A percentile compares a stretch with the other conserved stretches of the same genome.
Conservation (phyloP, 2,888 invertebrate species). For the Mantis religiosa region DNA sequence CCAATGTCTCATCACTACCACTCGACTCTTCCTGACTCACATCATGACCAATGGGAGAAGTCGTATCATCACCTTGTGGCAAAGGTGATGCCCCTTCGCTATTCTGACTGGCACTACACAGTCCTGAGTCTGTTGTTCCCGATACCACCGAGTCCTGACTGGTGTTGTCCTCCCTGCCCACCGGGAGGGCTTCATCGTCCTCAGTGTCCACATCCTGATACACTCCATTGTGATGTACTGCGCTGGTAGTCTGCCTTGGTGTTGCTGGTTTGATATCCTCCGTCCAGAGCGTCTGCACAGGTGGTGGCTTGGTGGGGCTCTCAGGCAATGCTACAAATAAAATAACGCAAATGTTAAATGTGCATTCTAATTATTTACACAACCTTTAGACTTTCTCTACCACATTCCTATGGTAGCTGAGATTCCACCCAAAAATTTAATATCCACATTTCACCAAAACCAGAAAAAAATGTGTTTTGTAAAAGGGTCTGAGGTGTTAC, state of each 20-base stretch:
- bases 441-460: too few relatives aligned
- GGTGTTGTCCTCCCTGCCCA: constrained; percentile 27
- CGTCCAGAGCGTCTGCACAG: neutral
- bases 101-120: constrained; percentile 33
- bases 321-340: neutral
- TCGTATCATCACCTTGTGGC: neutral
- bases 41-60: neutral
- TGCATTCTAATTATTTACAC: neutral
- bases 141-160: constrained; percentile 32
- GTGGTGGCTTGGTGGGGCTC: neutral
- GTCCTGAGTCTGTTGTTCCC: constrained; percentile 31
- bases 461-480: too few relatives aligned
- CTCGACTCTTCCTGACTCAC: constrained; percentile 23
- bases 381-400: too few relatives aligned
- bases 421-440: too few relatives aligned
- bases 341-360: neutral
- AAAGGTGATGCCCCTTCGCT: constrained; percentile 26
- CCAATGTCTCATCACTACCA: constrained; percentile 29
- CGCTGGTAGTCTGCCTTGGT: neutral
- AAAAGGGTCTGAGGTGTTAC: too few relatives aligned
- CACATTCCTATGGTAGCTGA: too few relatives aligned
- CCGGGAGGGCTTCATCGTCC: neutral
- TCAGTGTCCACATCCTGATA: neutral
- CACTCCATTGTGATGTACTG: neutral
- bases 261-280: neutral